Base-by-base conservation (phyloP, 2,888 invertebrate species). In the Plagodis dolabraria region DNA sequence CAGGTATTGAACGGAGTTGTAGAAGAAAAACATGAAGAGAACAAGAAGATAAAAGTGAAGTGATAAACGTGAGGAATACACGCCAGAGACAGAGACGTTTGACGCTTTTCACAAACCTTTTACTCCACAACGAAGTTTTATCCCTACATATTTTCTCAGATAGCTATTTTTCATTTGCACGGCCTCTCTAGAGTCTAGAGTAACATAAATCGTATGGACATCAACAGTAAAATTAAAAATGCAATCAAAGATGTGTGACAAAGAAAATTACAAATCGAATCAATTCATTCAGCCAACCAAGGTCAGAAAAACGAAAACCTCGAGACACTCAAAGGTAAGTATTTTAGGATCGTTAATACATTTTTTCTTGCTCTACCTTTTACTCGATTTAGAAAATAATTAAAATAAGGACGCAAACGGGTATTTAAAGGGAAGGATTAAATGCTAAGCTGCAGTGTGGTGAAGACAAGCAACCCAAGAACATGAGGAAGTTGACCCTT, bases 401-500 rank as follows among this genome's bases (percentile, higher is more conserved):
- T 33, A 50, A 53, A 54, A 67, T 63, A 63, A 44, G 6, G 59
- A 67, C 57, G 65, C 64, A 55, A 63, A 49, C 53, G 50, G 53
- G 72, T 77, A 77, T 77, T 68, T 77, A 77, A 72, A 65, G 64
- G 56, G 43, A 50, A 22, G n/a, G 2, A 46, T 22, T 42, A 11
- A n/a, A 11, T 8, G 38, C 9, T 0, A 0, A 33, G 35, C 35
- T 33, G 40, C 46, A 60, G 56, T 60, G 35, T 11, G 33, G 35
- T 8, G n/a, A 40, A 49, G 43, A 5, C 12, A 9, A 35, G 40
- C 35, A 35, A 2, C 36, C 11, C 5, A 44, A n/a, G 48, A 72
- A 56, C 35, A 78, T 78, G 77, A 76, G 70, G 63, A 72, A 68
- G 22, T 57, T 70, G 0, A 71, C 74, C 5, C 42, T 74, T 0